Base-by-base conservation (phyloP, 2,113 vertebrate genomes). In the Antigone vipio region DNA sequence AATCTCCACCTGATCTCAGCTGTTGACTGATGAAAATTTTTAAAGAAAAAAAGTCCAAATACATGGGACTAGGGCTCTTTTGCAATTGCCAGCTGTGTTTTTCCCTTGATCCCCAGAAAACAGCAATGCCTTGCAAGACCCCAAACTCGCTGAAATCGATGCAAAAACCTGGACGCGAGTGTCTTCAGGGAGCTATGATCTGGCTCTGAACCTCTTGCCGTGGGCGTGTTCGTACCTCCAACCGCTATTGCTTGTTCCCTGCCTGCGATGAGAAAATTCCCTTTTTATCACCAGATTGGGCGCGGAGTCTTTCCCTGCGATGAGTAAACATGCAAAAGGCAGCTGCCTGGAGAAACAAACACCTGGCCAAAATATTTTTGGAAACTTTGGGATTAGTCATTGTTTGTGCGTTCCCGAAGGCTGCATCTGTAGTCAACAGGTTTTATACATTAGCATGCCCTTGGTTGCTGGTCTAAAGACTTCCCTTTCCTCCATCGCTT, bases 331-430 rank as follows among this genome's bases (percentile, higher is more conserved):
- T 6, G 27, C 44, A 76, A 62, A 60, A 71, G 45, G 52, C 76
- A 89, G 82, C 89, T 91, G 79, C 75, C 71, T 73, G 71, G 78
- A 69, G 90, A 90, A 86, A 45, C 16, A 93, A 93, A 88, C 88
- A 95, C 81, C 95, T 95, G 93, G 85, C 55, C 55, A 94, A 92
- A 95, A 68, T 60, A 59, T 68, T 89, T 90, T 32, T 20, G 14
- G 40, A 79, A 73, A 50, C 32, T 80, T 67, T 8, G 26, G 3
- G 4, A n/a, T 95, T 88, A 93, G 63, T 97, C 88, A 96, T 7
- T 34, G 2, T 3, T 50, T 56, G 27, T 0, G 9, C 63, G 56
- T 6, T 92, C 49, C 77, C 44, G 34, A 35, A 56, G 53, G 35
- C 59, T 35, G 47, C 42, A 4, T 24, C 56, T 88, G 44, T 16